phyloP scores from a whole-genome alignment of 2,888 invertebrate species.

The Reticulitermes lucifugus region DNA sequence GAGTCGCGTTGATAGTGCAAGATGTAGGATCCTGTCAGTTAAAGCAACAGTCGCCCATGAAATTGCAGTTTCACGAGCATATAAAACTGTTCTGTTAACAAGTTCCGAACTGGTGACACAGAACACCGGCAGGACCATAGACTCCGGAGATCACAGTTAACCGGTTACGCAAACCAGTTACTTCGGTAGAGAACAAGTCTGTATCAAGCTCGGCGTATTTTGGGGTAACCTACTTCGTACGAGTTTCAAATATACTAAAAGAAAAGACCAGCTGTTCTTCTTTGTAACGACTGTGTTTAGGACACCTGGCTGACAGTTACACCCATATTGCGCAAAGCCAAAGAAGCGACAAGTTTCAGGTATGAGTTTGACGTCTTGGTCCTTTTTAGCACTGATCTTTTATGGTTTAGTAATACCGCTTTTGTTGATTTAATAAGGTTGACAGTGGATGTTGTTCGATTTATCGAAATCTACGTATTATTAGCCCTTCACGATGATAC shows the following conservation, averaged over 20 bases:
- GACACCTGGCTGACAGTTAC: background rate
- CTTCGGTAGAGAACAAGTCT: constrained; percentile 7
- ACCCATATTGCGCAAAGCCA: background rate
- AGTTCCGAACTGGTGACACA: constrained; percentile 16
- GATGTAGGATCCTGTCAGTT: background rate
- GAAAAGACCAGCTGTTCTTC: background rate
- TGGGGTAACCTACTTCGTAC: background rate
- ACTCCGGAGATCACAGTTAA: constrained; percentile 2
- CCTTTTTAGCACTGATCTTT: no score
- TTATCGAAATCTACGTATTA: no score
- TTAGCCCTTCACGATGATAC: no score
- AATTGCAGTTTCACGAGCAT: background rate
- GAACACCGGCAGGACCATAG: background rate
- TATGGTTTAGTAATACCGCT: no score
- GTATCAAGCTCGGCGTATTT: constrained; percentile 1
- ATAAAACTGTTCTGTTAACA: constrained; percentile 2
- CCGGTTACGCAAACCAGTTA: constrained; percentile 31
- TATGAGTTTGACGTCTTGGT: no score
- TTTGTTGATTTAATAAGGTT: no score
- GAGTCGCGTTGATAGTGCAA: background rate
- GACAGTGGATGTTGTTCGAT: no score
- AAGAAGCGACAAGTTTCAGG: background rate
- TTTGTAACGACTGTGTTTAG: background rate
- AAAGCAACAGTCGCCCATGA: background rate
- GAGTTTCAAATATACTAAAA: background rate